Evolutionary conservation across 2,113 vertebrate species (phyloP).

Genomic region (Zosterops japonicus): DNA sequence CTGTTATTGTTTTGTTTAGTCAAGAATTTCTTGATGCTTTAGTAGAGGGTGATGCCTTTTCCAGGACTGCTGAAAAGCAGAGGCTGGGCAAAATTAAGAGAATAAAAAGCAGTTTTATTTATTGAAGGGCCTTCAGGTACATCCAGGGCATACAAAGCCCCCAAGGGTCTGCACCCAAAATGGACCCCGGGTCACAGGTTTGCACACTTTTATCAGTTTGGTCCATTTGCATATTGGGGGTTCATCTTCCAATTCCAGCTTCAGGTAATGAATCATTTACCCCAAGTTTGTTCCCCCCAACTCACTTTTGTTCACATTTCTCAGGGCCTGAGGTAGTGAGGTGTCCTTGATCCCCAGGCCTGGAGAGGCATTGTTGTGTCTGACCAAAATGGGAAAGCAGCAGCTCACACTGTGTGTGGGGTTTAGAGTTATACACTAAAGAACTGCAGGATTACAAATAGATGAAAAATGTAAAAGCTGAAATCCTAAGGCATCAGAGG

Average conservation of each 20-base stretch:
- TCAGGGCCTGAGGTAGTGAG: neutral
- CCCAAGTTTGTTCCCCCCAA: neutral
- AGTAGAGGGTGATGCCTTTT: neutral
- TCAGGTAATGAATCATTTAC: neutral
- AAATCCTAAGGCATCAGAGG: neutral
- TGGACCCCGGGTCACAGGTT: rapidly evolving
- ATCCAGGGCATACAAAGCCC: rapidly evolving
- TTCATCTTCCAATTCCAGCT: neutral
- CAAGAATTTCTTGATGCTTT: rapidly evolving
- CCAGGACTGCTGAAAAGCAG: no score
- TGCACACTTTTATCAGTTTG: neutral
- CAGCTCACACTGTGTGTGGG: neutral
- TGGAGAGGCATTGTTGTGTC: neutral
- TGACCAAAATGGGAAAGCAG: neutral
- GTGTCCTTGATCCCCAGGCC: neutral
- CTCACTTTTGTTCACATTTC: neutral
- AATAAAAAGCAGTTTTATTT: neutral
- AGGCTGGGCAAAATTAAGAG: neutral
- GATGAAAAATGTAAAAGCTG: rapidly evolving
- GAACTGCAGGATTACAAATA: neutral
- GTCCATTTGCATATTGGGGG: neutral
- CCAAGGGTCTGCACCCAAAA: neutral
- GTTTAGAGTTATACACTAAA: neutral
- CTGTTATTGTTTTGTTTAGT: rapidly evolving
- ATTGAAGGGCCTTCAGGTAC: no score